Conservation (phyloP, 2,113 vertebrate species). For the Neogale vison region DNA sequence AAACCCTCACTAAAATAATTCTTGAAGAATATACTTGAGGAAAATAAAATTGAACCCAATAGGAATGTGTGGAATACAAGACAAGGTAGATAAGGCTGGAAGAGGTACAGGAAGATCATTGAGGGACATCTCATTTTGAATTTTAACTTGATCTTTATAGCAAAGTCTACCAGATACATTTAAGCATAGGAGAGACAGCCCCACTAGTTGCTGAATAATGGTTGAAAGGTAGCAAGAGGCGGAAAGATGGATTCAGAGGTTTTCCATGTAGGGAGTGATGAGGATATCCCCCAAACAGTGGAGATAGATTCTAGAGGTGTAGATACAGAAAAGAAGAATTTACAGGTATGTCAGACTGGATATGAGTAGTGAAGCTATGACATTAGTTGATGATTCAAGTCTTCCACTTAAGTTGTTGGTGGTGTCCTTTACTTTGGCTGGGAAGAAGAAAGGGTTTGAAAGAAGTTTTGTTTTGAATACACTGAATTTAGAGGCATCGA, state of each 20-base stretch:
- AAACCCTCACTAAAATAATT: not conserved
- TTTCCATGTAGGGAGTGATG: not conserved
- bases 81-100: not conserved
- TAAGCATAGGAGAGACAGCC: accelerated
- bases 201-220: not conserved
- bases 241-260: not conserved
- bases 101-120: not conserved
- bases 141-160: not conserved
- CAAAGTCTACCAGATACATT: not conserved
- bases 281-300: not conserved
- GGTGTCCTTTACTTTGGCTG: not conserved
- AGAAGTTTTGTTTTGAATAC: not conserved
- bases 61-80: not conserved
- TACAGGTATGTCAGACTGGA: not conserved
- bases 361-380: no score
- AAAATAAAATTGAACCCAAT: not conserved
- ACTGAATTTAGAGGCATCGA: not conserved
- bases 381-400: no score
- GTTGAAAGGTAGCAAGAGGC: not conserved
- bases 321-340: not conserved
- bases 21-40: not conserved
- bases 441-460: not conserved
- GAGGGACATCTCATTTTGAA: not conserved
- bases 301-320: not conserved
- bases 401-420: not conserved